phyloP scores from a whole-genome alignment of 2,797 vertebrate genomes.

The Heterohyrax brucei region DNA sequence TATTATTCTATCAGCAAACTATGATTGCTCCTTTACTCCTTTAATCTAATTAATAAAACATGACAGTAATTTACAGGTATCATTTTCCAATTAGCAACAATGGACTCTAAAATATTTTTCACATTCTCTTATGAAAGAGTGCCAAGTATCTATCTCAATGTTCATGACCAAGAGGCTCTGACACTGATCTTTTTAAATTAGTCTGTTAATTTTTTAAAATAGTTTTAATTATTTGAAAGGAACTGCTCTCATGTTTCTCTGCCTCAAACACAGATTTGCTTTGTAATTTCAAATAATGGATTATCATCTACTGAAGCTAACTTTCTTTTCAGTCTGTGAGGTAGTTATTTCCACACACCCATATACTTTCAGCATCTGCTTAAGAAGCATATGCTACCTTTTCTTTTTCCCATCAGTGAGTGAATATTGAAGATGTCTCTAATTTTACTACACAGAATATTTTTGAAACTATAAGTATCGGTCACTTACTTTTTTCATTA shows the following conservation, averaged over 20 bases:
- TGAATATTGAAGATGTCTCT: slow-evolving; percentile 68
- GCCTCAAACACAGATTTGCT: not conserved
- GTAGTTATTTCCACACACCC: slow-evolving; percentile 58
- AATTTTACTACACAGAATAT: slow-evolving; percentile 77
- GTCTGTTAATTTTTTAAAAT: slow-evolving; percentile 69
- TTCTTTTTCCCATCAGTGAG: slow-evolving; percentile 70
- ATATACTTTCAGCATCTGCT: slow-evolving; percentile 17
- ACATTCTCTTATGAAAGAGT: slow-evolving; percentile 45
- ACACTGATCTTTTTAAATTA: slow-evolving; percentile 54
- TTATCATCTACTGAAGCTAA: not conserved
- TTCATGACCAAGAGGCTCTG: slow-evolving; percentile 41
- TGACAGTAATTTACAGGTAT: slow-evolving; percentile 58
- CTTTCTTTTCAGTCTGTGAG: slow-evolving; percentile 54
- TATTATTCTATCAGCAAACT: slow-evolving; percentile 58
- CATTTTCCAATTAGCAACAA: slow-evolving; percentile 39
- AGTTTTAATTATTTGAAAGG: slow-evolving; percentile 48
- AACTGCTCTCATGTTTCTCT: not conserved
- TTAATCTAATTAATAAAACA: slow-evolving; percentile 62
- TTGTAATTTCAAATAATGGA: slow-evolving; percentile 52
- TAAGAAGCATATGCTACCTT: slow-evolving; percentile 55
- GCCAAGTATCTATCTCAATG: not conserved
- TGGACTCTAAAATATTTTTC: slow-evolving; percentile 66
- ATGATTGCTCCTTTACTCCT: slow-evolving; percentile 46
- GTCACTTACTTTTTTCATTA: slow-evolving; percentile 84
- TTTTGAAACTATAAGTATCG: slow-evolving; percentile 51